Evolutionary conservation across 2,797 vertebrate species (phyloP), one percentile per base, ranked within the genome.

Genomic region (Apogon talboti): DNA sequence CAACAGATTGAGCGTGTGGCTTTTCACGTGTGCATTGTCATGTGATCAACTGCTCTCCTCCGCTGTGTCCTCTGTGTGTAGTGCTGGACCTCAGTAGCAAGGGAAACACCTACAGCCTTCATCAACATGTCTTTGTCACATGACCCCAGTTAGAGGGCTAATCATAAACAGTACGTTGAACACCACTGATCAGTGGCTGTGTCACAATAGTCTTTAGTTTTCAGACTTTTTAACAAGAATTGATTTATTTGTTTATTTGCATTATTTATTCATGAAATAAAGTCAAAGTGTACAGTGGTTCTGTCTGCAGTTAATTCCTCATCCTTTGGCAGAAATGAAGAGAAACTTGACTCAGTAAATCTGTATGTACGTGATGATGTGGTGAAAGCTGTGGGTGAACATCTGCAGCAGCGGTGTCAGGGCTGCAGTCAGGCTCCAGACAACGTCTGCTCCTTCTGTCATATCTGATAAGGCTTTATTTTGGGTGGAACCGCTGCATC

Each of bases 241-340:
- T n/a, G n/a, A n/a, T n/a, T 50, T 71, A 52, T 67, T 63, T 6
- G 58, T 73, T 63, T 59, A 47, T 65, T 73, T 62, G 41, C 52
- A 70, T 65, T 71, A 64, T 55, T 54, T 74, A 57, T 74, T 74
- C 44, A 69, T 78, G 40, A 78, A 87, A 85, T 89, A 87, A 88
- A 88, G 33, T 58, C 11, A 15, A 18, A 66, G 70, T 60, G 67
- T 33, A n/a, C 28, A 47, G 13, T 66, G 3, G 49, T 48, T 16
- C 1, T 40, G 15, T 53, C 12, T 37, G 19, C 14, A 40, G 7
- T 24, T 37, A 48, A 37, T 30, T 43, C 28, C 10, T 42, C 15
- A 7, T 42, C 16, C 15, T 28, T 28, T 3, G 24, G 24, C 24
- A 28, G 24, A 28, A 3, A 3, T 28, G 6, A 3, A 28, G 24